A percentile compares a stretch with the other conserved stretches of the same genome.
These are phyloP conservation scores for Thamnophis sirtalis DNA, from an alignment of 2,113 vertebrate species.

Conservation along the genomic window DNA sequence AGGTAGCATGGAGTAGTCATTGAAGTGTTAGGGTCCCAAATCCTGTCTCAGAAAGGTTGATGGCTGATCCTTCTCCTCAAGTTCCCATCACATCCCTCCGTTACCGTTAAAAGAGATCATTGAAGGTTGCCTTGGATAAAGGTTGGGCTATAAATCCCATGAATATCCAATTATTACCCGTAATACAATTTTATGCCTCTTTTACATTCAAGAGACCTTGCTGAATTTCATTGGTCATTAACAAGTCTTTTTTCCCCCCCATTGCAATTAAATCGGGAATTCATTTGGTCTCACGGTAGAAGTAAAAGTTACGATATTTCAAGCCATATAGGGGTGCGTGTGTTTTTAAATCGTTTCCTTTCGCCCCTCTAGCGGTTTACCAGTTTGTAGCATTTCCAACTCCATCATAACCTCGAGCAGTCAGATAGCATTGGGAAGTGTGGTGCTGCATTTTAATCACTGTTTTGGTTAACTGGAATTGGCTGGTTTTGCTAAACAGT, in stretches of 20 bases:
- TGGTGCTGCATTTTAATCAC: conserved; percentile 44
- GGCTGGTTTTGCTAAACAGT: conserved; percentile 30
- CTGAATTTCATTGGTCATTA: neutral
- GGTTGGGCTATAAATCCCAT: neutral
- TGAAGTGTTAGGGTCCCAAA: neutral
- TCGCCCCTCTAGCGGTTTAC: neutral
- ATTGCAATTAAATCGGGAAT: neutral
- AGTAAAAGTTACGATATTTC: neutral
- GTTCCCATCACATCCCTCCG: neutral
- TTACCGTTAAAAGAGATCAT: neutral
- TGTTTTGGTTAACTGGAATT: conserved; percentile 15
- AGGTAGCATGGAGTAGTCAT: neutral
- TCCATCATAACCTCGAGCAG: conserved; percentile 6
- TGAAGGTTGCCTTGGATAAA: neutral
- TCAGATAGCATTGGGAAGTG: neutral
- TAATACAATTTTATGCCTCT: neutral
- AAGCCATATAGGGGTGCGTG: too few species aligned
- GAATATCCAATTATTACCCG: neutral
- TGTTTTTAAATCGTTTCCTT: neutral
- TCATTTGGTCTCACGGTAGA: neutral
- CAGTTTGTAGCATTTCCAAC: conserved; percentile 11
- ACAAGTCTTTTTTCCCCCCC: neutral
- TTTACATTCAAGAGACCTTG: neutral
- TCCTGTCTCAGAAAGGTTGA: neutral
- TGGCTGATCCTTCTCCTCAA: neutral